Evolutionary conservation across 1,140 invertebrate species (phyloP), one percentile per base, ranked within the genome.

Genomic region (Stenopsyche tienmushanensis): DNA sequence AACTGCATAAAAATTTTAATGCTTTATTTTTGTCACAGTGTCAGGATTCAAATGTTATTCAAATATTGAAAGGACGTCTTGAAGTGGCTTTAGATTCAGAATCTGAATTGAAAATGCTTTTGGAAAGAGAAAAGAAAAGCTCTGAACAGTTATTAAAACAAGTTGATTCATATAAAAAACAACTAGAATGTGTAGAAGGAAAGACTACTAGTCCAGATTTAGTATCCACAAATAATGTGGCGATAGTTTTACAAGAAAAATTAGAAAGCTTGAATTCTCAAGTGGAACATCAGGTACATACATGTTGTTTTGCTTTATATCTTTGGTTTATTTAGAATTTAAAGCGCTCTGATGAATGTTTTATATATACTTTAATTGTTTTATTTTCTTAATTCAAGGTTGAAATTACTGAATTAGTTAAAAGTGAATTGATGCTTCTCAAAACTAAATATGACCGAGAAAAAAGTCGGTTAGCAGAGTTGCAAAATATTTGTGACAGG

Each of bases 21-120:
- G 15, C 5, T 50, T 49, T 29, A 52, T 41, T 68, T 3, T 71
- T n/a, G n/a, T n/a, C n/a, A n/a, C n/a, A 86, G 74, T 77, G 83
- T 39, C 83, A 86, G 73, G 85, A 87, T 72, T 80, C 84, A 1
- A 79, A 83, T 62, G 81, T 86, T 65, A 84, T 88, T 57, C 79
- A 85, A 71, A 83, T 85, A 34, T 77, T 88, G 66, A 81, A 84
- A 41, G 79, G 82, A 10, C 82, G 84, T 2, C 71, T 90, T 0
- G 86, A 89, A 67, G 75, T 80, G 0, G 80, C 83, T 0, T 76
- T 86, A 60, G 82, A 87, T 29, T 83, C 85, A 8, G 85, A 88
- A 64, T 80, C 84, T 44, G 84, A 85, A 62, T 74, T 88, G 26
- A 82, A 85, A 63, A 85, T 83, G 62, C 75, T 81, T 15, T 65